Conservation (phyloP, 2,113 vertebrate species). For the Symphodus melops region DNA sequence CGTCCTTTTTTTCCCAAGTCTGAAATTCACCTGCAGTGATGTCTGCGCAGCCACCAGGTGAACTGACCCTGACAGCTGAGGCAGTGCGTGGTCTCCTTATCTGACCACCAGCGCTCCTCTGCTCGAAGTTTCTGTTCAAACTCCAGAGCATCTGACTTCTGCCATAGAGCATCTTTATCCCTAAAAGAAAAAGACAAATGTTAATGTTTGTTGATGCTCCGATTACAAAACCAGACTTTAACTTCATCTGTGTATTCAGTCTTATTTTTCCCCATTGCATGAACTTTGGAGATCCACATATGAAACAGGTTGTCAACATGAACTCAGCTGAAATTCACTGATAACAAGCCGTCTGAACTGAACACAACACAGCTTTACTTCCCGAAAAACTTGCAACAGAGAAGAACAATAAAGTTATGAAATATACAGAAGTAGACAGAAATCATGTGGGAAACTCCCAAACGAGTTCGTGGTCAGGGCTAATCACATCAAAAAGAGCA, state of each 20-base stretch:
- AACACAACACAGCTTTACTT: neutral
- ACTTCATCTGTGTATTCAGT: neutral
- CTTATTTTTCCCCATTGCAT: neutral
- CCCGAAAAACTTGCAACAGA: neutral
- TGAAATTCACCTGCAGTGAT: conserved; percentile 93
- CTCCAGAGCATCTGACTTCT: conserved; percentile 96
- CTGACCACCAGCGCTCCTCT: conserved; percentile 90
- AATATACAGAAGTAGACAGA: conserved; percentile 11
- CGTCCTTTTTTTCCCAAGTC: neutral
- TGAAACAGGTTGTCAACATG: neutral
- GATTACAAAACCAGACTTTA: neutral
- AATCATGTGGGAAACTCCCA: conserved; percentile 3
- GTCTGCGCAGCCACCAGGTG: conserved; percentile 93
- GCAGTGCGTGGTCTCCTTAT: conserved; percentile 88
- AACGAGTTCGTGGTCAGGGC: conserved; percentile 2
- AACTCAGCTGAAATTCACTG: neutral
- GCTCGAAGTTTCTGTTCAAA: conserved; percentile 95
- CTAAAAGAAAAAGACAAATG: conserved; percentile 73
- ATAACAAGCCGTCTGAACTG: neutral
- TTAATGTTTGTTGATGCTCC: neutral
- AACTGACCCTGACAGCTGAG: conserved; percentile 90
- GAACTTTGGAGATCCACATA: too few relatives aligned
- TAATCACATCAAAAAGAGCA: conserved; percentile 7
- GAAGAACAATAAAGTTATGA: conserved; percentile 10
- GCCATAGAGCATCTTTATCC: conserved; percentile 97